Base-by-base conservation (phyloP, 2,113 vertebrate species). In the Otis tarda region DNA sequence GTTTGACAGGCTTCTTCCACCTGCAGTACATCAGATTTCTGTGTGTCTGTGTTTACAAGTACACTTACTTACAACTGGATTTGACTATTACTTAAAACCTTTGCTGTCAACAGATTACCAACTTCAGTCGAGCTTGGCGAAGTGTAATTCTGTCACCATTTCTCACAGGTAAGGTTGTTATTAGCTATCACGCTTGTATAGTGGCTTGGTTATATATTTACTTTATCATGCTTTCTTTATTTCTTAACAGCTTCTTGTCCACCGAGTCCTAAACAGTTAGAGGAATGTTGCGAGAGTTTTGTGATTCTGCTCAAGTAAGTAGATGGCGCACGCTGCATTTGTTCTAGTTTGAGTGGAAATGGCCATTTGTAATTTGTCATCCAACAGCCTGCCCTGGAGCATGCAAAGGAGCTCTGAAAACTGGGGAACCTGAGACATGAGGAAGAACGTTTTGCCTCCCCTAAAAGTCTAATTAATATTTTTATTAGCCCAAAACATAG, bases 261-360 rank as follows among this genome's bases (percentile, higher is more conserved):
- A 41, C 97, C 98, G 2, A 99, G 98, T 45, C 98, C 98, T 22
- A 97, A 94, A 37, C 98, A 99, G 70, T 90, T 98, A 55, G 95
- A 98, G n/a, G 99, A 98, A n/a, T 98, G 99, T 84, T 97, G 98
- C 18, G 97, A 98, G 96, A 98, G 98, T 65, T 99, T 99, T 92
- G 87, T 98, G 77, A 97, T 98, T 31, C 96, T 99, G 27, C 98
- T 99, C n/a, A 99, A 98, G 99, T 99, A 98, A 90, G 99, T 96
- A 86, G 61, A 43, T 22, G 14, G 14, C 13, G 45, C 53, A 35
- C 57, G 31, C n/a, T 41, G 22, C 16, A 1, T 7, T 21, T n/a
- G 6, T 21, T 12, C 59, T n/a, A 7, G 45, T 23, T 49, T 35
- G 24, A 60, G 52, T 23, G 41, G 68, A 20, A 53, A 64, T 28